phyloP scores from a whole-genome alignment of 2,888 invertebrate species.

The Parnassius glacialis region DNA sequence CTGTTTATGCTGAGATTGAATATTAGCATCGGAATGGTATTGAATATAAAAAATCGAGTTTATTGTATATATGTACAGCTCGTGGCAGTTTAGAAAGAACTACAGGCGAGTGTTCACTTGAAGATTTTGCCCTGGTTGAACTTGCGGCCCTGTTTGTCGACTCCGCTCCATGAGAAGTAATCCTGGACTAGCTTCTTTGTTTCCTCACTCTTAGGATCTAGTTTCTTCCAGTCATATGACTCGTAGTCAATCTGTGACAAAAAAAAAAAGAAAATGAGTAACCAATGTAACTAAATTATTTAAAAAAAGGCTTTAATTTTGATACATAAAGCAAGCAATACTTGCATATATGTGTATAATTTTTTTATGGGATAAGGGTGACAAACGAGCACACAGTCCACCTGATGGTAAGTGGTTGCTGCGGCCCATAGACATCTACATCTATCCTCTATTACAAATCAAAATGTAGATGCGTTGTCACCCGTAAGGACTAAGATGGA shows the following conservation, averaged over 20 bases:
- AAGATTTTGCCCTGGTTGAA: constrained; percentile 99
- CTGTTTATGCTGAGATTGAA: background rate
- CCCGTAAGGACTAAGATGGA: too few relatives aligned
- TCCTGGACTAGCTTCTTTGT: constrained; percentile 93
- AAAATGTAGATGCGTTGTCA: too few relatives aligned
- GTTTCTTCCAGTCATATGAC: constrained; percentile 96
- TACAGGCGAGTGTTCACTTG: constrained; percentile 82
- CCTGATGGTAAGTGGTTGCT: too few relatives aligned
- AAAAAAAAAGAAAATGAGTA: background rate
- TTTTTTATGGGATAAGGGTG: too few relatives aligned
- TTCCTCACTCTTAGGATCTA: constrained; percentile 89
- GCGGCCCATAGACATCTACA: too few relatives aligned
- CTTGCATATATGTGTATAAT: too few relatives aligned
- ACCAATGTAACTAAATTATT: too few relatives aligned
- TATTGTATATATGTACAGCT: constrained; percentile 11
- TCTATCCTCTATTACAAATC: too few relatives aligned
- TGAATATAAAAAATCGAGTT: constrained; percentile 7
- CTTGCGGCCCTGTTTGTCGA: constrained; percentile 91
- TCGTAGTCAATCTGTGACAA: constrained; percentile 87
- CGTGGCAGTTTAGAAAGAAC: constrained; percentile 1
- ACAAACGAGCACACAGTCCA: too few relatives aligned
- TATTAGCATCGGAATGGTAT: constrained; percentile 12
- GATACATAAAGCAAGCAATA: too few relatives aligned
- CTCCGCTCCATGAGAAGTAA: constrained; percentile 95
- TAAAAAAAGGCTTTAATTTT: too few relatives aligned